A percentile compares a stretch with the other conserved stretches of the same genome.
These are phyloP conservation scores for Chionodraco myersi DNA, from an alignment of 2,113 vertebrate species.

Conservation along the genomic window DNA sequence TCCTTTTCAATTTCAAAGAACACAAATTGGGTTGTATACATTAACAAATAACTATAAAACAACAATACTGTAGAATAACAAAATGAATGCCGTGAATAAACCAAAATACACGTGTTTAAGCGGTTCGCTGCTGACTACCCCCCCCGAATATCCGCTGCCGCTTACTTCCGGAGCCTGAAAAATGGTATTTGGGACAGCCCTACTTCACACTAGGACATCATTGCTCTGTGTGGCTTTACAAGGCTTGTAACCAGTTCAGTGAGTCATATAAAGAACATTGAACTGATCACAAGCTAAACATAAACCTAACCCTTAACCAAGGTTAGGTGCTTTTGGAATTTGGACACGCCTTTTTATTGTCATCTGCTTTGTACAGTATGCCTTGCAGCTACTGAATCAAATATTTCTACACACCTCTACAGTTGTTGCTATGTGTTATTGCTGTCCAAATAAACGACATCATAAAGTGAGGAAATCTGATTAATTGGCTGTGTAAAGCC, in stretches of 20 bases:
- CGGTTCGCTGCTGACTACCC: too few relatives aligned
- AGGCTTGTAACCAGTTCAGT: conserved; percentile 11
- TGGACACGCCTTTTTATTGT: conserved; percentile 5
- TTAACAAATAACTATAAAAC: too few relatives aligned
- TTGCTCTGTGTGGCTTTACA: not conserved
- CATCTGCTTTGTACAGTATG: not conserved
- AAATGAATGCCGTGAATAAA: too few relatives aligned
- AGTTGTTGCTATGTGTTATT: not conserved
- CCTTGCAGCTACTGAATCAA: not conserved
- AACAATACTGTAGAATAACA: too few relatives aligned
- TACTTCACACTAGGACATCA: not conserved
- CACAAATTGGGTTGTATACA: too few relatives aligned
- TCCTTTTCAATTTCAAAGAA: too few relatives aligned
- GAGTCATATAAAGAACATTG: not conserved
- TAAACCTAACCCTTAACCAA: too few relatives aligned
- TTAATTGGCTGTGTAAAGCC: not conserved
- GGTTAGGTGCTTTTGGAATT: conserved; percentile 2
- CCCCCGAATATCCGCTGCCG: too few relatives aligned
- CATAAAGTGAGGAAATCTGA: not conserved
- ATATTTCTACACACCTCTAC: not conserved
- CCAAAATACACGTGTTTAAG: too few relatives aligned
- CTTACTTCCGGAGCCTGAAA: too few relatives aligned
- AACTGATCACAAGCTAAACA: not conserved
- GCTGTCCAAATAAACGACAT: not conserved
- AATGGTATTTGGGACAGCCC: too few relatives aligned